Evolutionary conservation across 2,113 vertebrate genomes (phyloP), one percentile per base, ranked within the genome.

Genomic region (Leucopternis melanops): DNA sequence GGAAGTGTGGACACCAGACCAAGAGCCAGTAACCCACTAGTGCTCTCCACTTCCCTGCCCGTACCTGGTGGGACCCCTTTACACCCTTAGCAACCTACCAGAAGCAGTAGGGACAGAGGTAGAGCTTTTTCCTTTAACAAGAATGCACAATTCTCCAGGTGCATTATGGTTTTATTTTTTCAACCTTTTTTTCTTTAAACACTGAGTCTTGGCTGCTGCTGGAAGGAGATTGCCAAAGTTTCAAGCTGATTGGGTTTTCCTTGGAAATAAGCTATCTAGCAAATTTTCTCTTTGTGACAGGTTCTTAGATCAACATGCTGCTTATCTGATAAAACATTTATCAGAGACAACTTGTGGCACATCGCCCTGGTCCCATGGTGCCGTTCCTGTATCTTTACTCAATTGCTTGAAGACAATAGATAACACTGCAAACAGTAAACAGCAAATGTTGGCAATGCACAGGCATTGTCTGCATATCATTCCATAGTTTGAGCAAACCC

Each of bases 311-410:
- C 45, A 94, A 63, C 34, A 7, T 58, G 45, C 29, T 81, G 58
- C 49, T 93, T 96, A 88, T 72, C 86, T 92, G 94, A 86, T 84
- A 81, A 93, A 91, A 65, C 16, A 23, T 78, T 91, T 88, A 78
- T 67, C 83, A 69, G 45, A 79, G 44, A 29, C n/a, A 78, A 57
- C 67, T 55, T 78, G 71, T 95, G 95, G 79, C 67, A 83, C 1
- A 1, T 38, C 78, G 38, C 59, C 63, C 44, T 17, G 16, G 44
- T 50, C 12, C 52, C 59, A 7, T 3, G 11, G 42, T 32, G 26
- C 49, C 50, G 67, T 86, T 54, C 23, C 54, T 67, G 34, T 55
- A 66, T 58, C 72, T 86, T 78, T 63, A 63, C 72, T 90, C 65
- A 52, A 9, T 44, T 81, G n/a, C 10, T 2, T 55, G 69, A 83